Evolutionary conservation across 2,113 vertebrate species (phyloP), one percentile per base, ranked within the genome.

Genomic region (Platichthys stellatus): DNA sequence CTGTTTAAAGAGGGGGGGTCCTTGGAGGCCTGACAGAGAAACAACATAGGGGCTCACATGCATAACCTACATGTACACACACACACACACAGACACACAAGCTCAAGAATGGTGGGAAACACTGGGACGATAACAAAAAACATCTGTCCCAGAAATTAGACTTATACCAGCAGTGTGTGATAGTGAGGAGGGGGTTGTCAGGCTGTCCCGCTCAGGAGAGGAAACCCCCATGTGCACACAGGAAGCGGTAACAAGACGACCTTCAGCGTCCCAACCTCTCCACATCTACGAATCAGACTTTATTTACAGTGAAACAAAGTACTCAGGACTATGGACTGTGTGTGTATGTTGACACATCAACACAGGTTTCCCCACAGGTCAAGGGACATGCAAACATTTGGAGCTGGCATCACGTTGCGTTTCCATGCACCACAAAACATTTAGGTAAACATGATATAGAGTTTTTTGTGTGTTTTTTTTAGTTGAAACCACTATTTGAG

Each of bases 1-100:
- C 92, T 93, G 89, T 91, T 92, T 88, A 80, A 90, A 82, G 74
- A 62, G 40, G 40, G 78, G 74, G 81, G 78, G 77, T 40, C 79
- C 70, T 78, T 18, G 14, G 86, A 82, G 76, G 15, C 63, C 74
- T 76, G 62, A 63, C 23, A 64, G 58, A 69, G 69, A 80, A 78
- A 74, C 79, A 83, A 78, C 60, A 86, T 54, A 24, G 67, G 70
- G 54, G 66, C 81, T 77, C 74, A 54, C 58, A 53, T 66, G n/a
- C 24, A 28, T 21, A 20, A 20, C 4, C 20, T 24, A 66, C 0
- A 1, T 51, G 51, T 23, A 60, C 17, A 51, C 47, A 14, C 31
- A 51, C 51, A 45, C n/a, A 84, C 15, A 51, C 47, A 14, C 31
- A 51, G 43, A 45, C 15, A 84, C 24, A 64, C 69, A 81, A 49